Evolutionary conservation across 2,113 vertebrate species (phyloP), one percentile per base, ranked within the genome.

Genomic region (Actinemys pallida): DNA sequence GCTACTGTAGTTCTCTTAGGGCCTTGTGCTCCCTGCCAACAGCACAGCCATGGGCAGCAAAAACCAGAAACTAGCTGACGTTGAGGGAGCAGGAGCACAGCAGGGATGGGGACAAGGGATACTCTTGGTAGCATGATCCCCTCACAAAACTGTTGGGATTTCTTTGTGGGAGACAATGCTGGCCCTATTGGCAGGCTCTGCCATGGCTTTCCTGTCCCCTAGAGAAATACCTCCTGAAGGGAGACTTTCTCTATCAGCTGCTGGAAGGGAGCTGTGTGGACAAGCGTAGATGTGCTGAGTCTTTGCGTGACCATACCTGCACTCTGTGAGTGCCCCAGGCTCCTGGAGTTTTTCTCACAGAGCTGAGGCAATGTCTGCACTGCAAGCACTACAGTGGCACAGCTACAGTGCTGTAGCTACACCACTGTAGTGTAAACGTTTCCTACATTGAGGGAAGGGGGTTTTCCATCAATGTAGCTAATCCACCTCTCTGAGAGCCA

Each of bases 241-340:
- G 81, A 27, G 24, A 6, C 27, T 83, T 52, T 2, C 5, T n/a
- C 39, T 87, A 91, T 90, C 93, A 22, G 35, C 5, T 20, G 65
- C 65, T 20, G 8, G 19, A 72, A 72, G n/a, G 8, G 65, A 72
- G 65, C n/a, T 72, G 16, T 35, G 17, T 39, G 65, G 35, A 20
- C 35, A n/a, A 20, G 65, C n/a, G 4, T 10, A 69, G 65, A 69
- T 69, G 65, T 20, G 31, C 35, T 69, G 35, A n/a, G 86, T 95
- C 96, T 91, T 87, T 82, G 90, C 54, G 90, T 79, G 96, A 8
- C 42, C 12, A 4, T 96, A 93, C 96, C 97, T 97, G 97, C 92
- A 79, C 19, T 90, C 75, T 85, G 47, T 65, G 57, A 22, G 75
- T 78, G 2, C 93, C 5, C 0, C 31, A 54, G 13, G 1, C 69